A percentile compares a stretch with the other conserved stretches of the same genome.
Conservation (phyloP, 1,140 invertebrate species). For the Drosophila ficusphila region DNA sequence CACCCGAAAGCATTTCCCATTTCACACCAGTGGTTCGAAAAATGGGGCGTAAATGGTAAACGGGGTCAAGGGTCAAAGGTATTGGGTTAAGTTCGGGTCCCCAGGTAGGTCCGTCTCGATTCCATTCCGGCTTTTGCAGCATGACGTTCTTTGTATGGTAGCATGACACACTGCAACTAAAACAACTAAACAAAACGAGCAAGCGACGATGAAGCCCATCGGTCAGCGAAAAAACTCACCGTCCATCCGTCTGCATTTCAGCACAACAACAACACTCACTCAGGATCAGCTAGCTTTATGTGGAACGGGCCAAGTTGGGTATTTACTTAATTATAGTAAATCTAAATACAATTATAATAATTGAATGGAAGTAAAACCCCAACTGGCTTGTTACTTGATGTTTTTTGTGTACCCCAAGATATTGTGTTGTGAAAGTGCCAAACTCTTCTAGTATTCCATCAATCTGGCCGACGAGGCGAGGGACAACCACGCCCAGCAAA, state of each 20-base stretch:
- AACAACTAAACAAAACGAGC: conserved; percentile 33
- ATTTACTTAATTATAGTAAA: too few species aligned
- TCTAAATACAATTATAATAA: too few species aligned
- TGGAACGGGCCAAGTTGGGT: not conserved
- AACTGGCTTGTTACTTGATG: not conserved
- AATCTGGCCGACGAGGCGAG: conserved; percentile 92
- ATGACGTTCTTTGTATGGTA: conserved; percentile 44
- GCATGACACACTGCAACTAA: conserved; percentile 43
- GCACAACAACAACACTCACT: conserved; percentile 36
- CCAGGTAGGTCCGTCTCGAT: conserved; percentile 39
- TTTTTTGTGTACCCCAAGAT: not conserved
- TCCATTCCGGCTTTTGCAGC: conserved; percentile 34
- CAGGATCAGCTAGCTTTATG: conserved; percentile 21
- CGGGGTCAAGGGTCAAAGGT: not conserved
- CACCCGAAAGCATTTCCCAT: not conserved
- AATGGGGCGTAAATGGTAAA: not conserved
- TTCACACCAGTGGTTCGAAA: not conserved
- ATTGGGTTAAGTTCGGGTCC: not conserved
- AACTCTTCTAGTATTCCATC: conserved; percentile 89
- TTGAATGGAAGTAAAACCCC: not conserved
- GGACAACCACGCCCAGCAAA: conserved; percentile 94
- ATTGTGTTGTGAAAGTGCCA: not conserved
- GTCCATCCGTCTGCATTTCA: conserved; percentile 29
- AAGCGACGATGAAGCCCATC: conserved; percentile 9
- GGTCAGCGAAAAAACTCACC: not conserved